phyloP scores from a whole-genome alignment of 2,888 invertebrate genomes.

The Octonoba sinensis region DNA sequence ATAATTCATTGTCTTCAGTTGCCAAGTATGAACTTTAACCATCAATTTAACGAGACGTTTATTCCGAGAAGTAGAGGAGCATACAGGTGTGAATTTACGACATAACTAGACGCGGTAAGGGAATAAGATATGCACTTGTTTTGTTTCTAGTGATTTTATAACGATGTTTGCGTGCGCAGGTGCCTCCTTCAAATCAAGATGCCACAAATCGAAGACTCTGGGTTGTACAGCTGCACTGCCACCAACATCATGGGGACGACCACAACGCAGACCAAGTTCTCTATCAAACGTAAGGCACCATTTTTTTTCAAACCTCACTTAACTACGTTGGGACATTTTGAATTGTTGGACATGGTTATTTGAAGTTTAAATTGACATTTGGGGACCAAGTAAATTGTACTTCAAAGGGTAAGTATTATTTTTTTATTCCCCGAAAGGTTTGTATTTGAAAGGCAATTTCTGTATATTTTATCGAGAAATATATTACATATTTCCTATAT shows the following conservation, averaged over 20 bases:
- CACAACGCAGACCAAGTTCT: conserved; percentile 70
- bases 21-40: too few relatives aligned
- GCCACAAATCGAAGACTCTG: conserved; percentile 77
- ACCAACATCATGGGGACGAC: conserved; percentile 86
- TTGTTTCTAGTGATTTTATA: neutral
- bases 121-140: neutral
- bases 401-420: too few relatives aligned
- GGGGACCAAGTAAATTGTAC: too few relatives aligned
- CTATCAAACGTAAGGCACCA: conserved; percentile 25
- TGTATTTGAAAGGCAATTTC: too few relatives aligned
- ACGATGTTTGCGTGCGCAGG: conserved; percentile 36
- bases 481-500: too few relatives aligned
- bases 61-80: too few relatives aligned
- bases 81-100: conserved; percentile 7
- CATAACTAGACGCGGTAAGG: neutral
- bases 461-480: too few relatives aligned
- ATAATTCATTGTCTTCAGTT: too few relatives aligned
- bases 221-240: conserved; percentile 83
- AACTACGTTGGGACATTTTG: neutral
- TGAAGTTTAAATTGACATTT: too few relatives aligned
- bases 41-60: too few relatives aligned
- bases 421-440: too few relatives aligned
- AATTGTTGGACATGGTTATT: too few relatives aligned
- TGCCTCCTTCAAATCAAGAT: conserved; percentile 55
- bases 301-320: neutral